Percentiles rank a stretch among this genome's conserved stretches.
phyloP scores from a whole-genome alignment of 2,113 vertebrate genomes.

The Chascanopsetta lugubris region DNA sequence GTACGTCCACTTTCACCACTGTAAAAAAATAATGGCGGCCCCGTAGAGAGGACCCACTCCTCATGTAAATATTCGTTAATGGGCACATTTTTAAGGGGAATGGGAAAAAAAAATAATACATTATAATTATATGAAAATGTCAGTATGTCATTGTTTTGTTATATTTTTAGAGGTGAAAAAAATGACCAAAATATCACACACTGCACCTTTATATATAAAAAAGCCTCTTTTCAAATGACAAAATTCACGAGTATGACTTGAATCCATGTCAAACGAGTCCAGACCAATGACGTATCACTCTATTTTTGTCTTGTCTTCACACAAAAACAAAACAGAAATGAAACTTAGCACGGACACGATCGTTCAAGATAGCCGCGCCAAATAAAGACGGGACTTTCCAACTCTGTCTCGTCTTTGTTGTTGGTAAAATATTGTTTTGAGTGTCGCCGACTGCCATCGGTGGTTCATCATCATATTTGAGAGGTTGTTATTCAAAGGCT shows the following conservation, averaged over 20 bases:
- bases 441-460: not conserved
- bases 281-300: not conserved
- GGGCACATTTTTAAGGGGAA: too few relatives aligned
- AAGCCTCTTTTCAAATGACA: not conserved
- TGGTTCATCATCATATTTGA: not conserved
- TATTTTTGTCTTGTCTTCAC: not conserved
- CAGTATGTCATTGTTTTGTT: too few relatives aligned
- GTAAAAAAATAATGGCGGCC: too few relatives aligned
- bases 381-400: conserved; percentile 14
- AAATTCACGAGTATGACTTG: conserved; percentile 3
- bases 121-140: too few relatives aligned
- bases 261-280: conserved; percentile 1
- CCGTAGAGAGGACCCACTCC: too few relatives aligned
- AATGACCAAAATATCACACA: too few relatives aligned
- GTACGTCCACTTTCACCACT: too few relatives aligned
- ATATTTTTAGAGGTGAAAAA: too few relatives aligned
- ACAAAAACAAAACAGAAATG: not conserved
- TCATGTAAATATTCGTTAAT: too few relatives aligned
- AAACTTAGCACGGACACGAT: too few relatives aligned
- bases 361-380: not conserved
- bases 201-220: too few relatives aligned
- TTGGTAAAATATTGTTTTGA: conserved; percentile 19
- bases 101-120: too few relatives aligned
- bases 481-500: conserved; percentile 11
- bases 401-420: conserved; percentile 20